Conservation (phyloP, 2,113 vertebrate species). For the Dermatemys mawii region DNA sequence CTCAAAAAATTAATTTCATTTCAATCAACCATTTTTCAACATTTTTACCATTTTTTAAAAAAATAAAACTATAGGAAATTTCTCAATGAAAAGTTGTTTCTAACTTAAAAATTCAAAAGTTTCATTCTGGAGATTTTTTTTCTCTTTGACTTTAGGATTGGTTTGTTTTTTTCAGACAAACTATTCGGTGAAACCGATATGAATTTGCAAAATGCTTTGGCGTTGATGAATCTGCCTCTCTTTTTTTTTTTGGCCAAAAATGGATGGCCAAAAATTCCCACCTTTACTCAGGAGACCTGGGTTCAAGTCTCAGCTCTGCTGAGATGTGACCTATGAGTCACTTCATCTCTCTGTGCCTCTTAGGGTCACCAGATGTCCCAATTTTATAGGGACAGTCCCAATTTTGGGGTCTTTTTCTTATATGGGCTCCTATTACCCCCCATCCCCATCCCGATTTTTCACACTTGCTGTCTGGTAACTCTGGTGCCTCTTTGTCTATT, state of each 20-base stretch:
- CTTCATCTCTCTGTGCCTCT: not conserved
- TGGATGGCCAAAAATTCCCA: not conserved
- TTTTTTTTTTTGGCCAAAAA: not conserved
- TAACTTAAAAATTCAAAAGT: not conserved
- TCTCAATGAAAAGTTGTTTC: not conserved
- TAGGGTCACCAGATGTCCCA: too few species aligned
- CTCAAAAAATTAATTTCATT: not conserved
- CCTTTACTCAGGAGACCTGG: not conserved
- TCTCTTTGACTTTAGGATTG: not conserved
- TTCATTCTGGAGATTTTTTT: not conserved
- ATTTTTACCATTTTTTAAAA: not conserved
- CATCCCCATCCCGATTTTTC: too few species aligned
- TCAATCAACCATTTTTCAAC: not conserved
- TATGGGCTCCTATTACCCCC: too few species aligned
- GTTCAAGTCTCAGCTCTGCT: not conserved
- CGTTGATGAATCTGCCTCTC: too few species aligned
- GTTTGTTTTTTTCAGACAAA: not conserved
- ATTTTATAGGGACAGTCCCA: too few species aligned
- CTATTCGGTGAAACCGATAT: not conserved
- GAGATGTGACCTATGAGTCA: not conserved
- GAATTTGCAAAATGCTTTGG: not conserved
- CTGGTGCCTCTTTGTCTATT: too few species aligned
- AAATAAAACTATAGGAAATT: not conserved
- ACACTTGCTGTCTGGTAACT: too few species aligned
- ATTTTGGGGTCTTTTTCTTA: too few species aligned